A percentile compares a stretch with the other conserved stretches of the same genome.
Conservation (phyloP, 2,888 invertebrate genomes). For the Ferdinandea cuprea region DNA sequence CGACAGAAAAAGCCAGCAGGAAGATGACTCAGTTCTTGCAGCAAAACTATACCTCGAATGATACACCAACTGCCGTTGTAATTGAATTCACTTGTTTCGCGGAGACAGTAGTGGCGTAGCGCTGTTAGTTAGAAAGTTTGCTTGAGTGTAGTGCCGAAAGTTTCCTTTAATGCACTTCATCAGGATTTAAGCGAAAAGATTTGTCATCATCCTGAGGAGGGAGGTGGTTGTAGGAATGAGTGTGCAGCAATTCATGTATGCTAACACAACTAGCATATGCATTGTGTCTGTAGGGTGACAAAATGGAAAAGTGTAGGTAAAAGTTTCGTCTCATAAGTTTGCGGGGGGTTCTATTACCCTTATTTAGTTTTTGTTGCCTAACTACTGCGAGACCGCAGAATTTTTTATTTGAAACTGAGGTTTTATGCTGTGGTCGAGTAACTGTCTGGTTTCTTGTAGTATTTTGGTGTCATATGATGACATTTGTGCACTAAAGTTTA, state of each 20-base stretch:
- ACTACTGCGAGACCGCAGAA: slow-evolving; percentile 31
- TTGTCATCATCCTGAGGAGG: slow-evolving; percentile 56
- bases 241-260: neutral
- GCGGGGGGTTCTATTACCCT: slow-evolving; percentile 40
- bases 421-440: slow-evolving; percentile 24
- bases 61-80: slow-evolving; percentile 54
- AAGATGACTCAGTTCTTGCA: slow-evolving; percentile 44
- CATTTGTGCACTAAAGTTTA: neutral
- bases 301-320: slow-evolving; percentile 43
- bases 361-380: slow-evolving; percentile 15
- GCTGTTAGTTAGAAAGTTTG: slow-evolving; percentile 70
- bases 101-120: slow-evolving; percentile 60
- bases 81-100: slow-evolving; percentile 75
- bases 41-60: slow-evolving; percentile 6
- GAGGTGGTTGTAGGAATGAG: slow-evolving; percentile 4
- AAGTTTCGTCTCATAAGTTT: slow-evolving; percentile 70
- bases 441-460: slow-evolving; percentile 35
- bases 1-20: neutral
- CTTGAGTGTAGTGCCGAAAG: slow-evolving; percentile 60
- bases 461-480: neutral
- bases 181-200: slow-evolving; percentile 75
- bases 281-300: slow-evolving; percentile 17
- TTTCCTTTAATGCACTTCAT: slow-evolving; percentile 74
- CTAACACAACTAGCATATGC: slow-evolving; percentile 21
- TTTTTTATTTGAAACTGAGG: slow-evolving; percentile 6